Conservation (phyloP, 2,888 invertebrate genomes). For the Arrhopalites spinosus region DNA sequence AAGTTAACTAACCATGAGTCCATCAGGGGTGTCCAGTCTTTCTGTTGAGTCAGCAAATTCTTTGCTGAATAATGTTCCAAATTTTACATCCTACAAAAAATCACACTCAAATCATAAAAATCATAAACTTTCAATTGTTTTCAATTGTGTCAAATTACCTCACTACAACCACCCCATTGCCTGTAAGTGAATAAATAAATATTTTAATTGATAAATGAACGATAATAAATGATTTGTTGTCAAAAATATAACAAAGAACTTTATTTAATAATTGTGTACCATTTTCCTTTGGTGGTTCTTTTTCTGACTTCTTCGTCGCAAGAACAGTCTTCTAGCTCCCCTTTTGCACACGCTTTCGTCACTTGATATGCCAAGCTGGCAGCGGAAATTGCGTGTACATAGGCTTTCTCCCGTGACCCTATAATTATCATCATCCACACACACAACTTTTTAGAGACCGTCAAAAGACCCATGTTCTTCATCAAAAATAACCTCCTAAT, state of each 20-base stretch:
- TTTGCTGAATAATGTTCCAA: slow-evolving; percentile 81
- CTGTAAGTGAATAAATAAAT: no score
- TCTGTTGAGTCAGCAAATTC: slow-evolving; percentile 85
- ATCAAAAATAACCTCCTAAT: not conserved
- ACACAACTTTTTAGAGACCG: not conserved
- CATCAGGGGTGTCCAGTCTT: slow-evolving; percentile 71
- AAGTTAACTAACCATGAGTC: no score
- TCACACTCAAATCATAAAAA: not conserved
- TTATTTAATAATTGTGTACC: slow-evolving; percentile 57
- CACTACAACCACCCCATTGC: slow-evolving; percentile 95
- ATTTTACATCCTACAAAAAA: slow-evolving; percentile 72
- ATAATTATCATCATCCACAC: slow-evolving; percentile 58
- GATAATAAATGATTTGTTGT: no score
- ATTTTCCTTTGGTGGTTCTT: slow-evolving; percentile 73
- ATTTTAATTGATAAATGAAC: no score
- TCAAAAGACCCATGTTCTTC: no score
- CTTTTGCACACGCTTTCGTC: slow-evolving; percentile 83
- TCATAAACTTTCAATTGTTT: not conserved
- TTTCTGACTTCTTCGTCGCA: slow-evolving; percentile 80
- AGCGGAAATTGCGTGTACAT: slow-evolving; percentile 84
- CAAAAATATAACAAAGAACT: no score
- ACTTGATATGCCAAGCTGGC: slow-evolving; percentile 88
- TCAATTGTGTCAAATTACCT: slow-evolving; percentile 63
- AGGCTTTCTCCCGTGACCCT: slow-evolving; percentile 90
- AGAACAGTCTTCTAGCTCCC: slow-evolving; percentile 84